Percentiles rank a stretch among this genome's conserved stretches.
Conservation (phyloP, 2,888 invertebrate species). For the Amiota communis region DNA sequence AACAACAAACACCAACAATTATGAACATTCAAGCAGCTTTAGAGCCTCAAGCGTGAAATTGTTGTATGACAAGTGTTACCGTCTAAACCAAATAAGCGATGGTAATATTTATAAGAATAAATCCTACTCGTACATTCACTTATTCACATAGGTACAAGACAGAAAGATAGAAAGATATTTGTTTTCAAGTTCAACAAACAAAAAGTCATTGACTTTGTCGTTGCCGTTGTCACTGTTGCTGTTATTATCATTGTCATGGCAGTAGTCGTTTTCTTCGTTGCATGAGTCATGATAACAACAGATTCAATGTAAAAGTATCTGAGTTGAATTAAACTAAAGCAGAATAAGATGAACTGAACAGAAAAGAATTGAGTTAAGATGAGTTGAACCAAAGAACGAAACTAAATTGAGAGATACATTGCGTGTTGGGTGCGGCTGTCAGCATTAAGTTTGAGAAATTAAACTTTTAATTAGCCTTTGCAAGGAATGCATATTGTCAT, state of each 20-base stretch:
- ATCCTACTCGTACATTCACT: too few relatives aligned
- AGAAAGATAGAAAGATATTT: constrained; percentile 2
- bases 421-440: too few relatives aligned
- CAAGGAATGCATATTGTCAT: too few relatives aligned
- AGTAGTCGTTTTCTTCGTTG: neutral
- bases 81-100: neutral
- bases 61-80: constrained; percentile 1
- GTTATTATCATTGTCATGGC: neutral
- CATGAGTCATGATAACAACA: neutral
- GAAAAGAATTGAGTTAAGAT: too few relatives aligned
- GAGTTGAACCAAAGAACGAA: too few relatives aligned
- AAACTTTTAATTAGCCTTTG: too few relatives aligned
- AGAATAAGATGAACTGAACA: too few relatives aligned
- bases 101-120: constrained; percentile 16
- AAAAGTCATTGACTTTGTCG: constrained; percentile 7
- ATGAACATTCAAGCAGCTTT: constrained; percentile 1
- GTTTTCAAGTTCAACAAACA: constrained; percentile 15
- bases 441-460: too few relatives aligned
- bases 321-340: too few relatives aligned
- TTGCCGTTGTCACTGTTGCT: constrained; percentile 2
- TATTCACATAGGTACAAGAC: too few relatives aligned
- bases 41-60: neutral
- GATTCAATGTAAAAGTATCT: too few relatives aligned
- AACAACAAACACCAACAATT: neutral
- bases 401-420: too few relatives aligned